Base-by-base conservation (phyloP, 1,140 invertebrate genomes). In the Charaxes varanes region DNA sequence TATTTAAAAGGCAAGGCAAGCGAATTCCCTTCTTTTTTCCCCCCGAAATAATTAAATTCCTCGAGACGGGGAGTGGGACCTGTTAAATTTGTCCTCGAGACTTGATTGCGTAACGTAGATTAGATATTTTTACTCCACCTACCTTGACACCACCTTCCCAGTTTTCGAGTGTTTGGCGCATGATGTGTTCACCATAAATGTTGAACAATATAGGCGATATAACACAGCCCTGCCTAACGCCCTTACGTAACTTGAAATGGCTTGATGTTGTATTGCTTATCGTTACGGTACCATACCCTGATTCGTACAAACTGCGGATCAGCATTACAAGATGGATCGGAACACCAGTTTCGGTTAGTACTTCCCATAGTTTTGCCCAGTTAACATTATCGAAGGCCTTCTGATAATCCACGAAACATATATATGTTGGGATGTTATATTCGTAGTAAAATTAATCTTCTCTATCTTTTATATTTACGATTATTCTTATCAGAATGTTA, bases 131-230 rank as follows among this genome's bases (percentile, higher is more conserved):
- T 0, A 2, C 14, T 2, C 22, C 35, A 0, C 33, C 19, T 7
- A 37, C 8, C 4, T 6, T 27, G 12, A 37, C 6, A 8, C 27
- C 27, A 11, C 37, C 37, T 1, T 22, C 37, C 13, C 27, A 30
- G 17, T 17, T 26, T 13, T 41, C 12, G 6, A 41, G 6, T 2
- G 19, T 4, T 41, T 41, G 8, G 11, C 27, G 27, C 18, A 41
- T 41, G 2, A 30, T 40, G 10, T 40, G 14, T 30, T 40, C 36
- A 4, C 36, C 26, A 11, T 40, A 40, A 0, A 30, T 40, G 26
- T 30, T 28, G 10, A 40, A 40, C 5, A 40, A 24, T n/a, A 40
- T 30, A 11, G 36, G 26, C 3, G 36, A 40, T 2, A 30, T 14
- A 4, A 40, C 17, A 12, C 17, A 28, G 6, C 18, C 36, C 17